phyloP scores from a whole-genome alignment of 1,140 invertebrate genomes.

The Ips typographus region DNA sequence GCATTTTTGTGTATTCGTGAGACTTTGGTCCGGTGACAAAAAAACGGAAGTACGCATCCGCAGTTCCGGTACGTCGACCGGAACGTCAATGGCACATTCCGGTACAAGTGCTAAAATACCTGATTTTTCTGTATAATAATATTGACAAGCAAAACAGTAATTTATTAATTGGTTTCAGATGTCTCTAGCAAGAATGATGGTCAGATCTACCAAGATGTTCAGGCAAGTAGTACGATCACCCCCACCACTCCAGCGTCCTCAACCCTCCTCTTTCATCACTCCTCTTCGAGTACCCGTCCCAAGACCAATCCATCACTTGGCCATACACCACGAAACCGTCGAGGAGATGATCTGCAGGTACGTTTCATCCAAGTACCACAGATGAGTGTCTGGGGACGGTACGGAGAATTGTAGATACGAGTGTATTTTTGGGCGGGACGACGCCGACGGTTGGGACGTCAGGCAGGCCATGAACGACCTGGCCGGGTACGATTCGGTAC shows the following conservation, averaged over 20 bases:
- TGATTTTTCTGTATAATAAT: background rate
- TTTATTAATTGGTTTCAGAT: constrained; percentile 19
- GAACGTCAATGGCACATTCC: constrained; percentile 15
- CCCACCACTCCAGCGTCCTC: background rate
- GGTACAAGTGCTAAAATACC: constrained; percentile 1
- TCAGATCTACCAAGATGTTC: constrained; percentile 5
- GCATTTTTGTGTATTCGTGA: too few species aligned
- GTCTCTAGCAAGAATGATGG: constrained; percentile 22
- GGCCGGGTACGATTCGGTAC: constrained; percentile 65
- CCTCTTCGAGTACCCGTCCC: background rate
- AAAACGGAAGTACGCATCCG: constrained; percentile 5
- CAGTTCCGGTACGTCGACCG: constrained; percentile 1
- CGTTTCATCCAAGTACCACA: background rate
- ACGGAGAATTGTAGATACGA: constrained; percentile 42
- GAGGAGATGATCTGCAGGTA: constrained; percentile 42
- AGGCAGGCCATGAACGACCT: constrained; percentile 62
- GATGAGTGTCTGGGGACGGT: background rate
- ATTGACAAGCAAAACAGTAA: background rate
- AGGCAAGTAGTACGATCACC: constrained; percentile 27
- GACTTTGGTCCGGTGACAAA: background rate
- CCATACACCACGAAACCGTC: constrained; percentile 25
- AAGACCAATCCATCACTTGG: constrained; percentile 22
- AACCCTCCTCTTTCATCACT: background rate
- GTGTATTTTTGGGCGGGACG: constrained; percentile 58
- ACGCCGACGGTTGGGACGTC: constrained; percentile 73